These are phyloP conservation scores for Masnerella sp. DNA, from an alignment of 2,888 invertebrate genomes.

Conservation along the genomic window DNA sequence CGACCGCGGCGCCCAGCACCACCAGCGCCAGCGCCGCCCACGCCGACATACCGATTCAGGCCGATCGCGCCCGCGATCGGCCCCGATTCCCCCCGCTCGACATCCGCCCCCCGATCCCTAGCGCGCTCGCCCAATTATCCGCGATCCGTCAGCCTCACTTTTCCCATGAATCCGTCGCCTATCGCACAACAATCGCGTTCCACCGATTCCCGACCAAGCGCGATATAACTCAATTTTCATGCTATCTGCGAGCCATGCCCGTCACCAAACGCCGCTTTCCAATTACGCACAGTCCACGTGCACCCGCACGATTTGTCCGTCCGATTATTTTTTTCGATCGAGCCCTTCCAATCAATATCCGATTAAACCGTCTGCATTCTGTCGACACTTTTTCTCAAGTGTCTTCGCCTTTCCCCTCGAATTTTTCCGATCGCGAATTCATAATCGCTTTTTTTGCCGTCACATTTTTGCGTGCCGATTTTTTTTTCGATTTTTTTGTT, in stretches of 20 bases:
- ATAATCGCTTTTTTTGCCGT: too few species aligned
- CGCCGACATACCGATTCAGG: too few species aligned
- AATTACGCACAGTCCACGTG: slow-evolving; percentile 46
- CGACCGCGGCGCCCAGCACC: slow-evolving; percentile 1
- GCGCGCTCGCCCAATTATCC: slow-evolving; percentile 41
- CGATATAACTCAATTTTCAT: slow-evolving; percentile 48
- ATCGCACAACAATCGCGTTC: slow-evolving; percentile 44
- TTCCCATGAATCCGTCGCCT: slow-evolving; percentile 37
- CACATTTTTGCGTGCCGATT: slow-evolving; percentile 24
- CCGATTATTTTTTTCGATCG: slow-evolving; percentile 38
- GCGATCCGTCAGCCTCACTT: slow-evolving; percentile 38
- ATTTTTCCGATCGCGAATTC: too few species aligned
- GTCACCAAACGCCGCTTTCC: slow-evolving; percentile 51
- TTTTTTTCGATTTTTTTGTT: slow-evolving; percentile 15
- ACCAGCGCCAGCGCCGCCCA: slow-evolving; percentile 51
- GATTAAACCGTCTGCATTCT: slow-evolving; percentile 20
- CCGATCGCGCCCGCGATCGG: too few species aligned
- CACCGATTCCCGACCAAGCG: slow-evolving; percentile 38
- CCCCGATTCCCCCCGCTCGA: background rate
- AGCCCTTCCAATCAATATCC: slow-evolving; percentile 32
- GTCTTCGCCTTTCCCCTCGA: too few species aligned
- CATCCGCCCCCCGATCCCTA: slow-evolving; percentile 2
- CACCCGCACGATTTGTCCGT: slow-evolving; percentile 40
- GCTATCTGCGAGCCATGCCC: slow-evolving; percentile 44
- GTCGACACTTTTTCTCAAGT: background rate